Percentiles rank a stretch among this genome's conserved stretches.
phyloP scores from a whole-genome alignment of 1,140 invertebrate genomes.

The Whitmania pigra region DNA sequence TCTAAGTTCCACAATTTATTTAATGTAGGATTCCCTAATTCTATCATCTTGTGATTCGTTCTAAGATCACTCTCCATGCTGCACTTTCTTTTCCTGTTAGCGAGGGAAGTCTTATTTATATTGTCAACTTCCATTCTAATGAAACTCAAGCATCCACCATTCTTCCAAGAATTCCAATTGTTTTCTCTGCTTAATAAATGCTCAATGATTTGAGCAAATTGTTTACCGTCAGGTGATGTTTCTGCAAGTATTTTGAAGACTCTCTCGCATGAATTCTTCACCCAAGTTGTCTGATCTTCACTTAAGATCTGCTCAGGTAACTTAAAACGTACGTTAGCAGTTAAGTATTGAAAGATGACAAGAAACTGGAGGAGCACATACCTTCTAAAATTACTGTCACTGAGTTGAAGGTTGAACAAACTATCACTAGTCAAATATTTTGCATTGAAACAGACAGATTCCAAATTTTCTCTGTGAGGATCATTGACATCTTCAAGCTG shows the following conservation, averaged over 20 bases:
- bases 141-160: slow-evolving; percentile 77
- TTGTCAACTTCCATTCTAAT: slow-evolving; percentile 42
- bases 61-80: slow-evolving; percentile 38
- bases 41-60: slow-evolving; percentile 35
- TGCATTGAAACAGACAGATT: slow-evolving; percentile 53
- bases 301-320: slow-evolving; percentile 58
- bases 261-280: slow-evolving; percentile 57
- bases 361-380: slow-evolving; percentile 88
- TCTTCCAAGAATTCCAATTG: slow-evolving; percentile 95
- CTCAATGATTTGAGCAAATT: slow-evolving; percentile 69
- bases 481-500: slow-evolving; percentile 62
- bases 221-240: slow-evolving; percentile 74
- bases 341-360: slow-evolving; percentile 88
- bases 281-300: slow-evolving; percentile 70
- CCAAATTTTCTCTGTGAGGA: background rate
- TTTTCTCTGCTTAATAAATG: slow-evolving; percentile 52
- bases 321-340: slow-evolving; percentile 81
- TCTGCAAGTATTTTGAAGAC: slow-evolving; percentile 56
- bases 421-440: slow-evolving; percentile 95
- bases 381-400: slow-evolving; percentile 86
- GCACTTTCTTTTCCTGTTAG: slow-evolving; percentile 37
- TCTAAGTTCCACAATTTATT: slow-evolving; percentile 83
- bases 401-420: slow-evolving; percentile 74
- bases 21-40: slow-evolving; percentile 64
- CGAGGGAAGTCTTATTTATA: slow-evolving; percentile 33